Conservation (phyloP, 2,888 invertebrate genomes). For the Cyrtodaria siliqua region DNA sequence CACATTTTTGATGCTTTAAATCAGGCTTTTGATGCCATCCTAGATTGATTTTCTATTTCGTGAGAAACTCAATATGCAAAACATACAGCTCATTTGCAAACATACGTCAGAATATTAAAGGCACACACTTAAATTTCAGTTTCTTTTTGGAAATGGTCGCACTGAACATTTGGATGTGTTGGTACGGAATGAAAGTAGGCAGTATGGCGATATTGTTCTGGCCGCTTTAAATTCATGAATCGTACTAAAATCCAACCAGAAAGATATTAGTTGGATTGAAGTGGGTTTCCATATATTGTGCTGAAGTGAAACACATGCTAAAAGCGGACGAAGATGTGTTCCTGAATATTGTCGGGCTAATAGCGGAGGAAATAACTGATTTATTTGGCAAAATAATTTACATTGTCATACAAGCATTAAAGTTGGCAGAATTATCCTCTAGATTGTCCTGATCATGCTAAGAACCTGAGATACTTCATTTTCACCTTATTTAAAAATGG, state of each 20-base stretch:
- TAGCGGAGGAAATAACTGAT: too few relatives aligned
- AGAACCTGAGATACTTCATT: too few relatives aligned
- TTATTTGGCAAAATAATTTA: too few relatives aligned
- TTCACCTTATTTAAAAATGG: too few relatives aligned
- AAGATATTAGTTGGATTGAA: conserved; percentile 65
- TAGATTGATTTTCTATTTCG: too few relatives aligned
- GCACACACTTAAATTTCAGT: conserved; percentile 50
- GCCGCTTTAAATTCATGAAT: conserved; percentile 63
- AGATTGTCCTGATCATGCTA: too few relatives aligned
- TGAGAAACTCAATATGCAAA: conserved; percentile 65
- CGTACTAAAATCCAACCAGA: conserved; percentile 62
- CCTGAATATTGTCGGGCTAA: conserved; percentile 60
- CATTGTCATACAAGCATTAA: too few relatives aligned
- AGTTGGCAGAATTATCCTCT: too few relatives aligned
- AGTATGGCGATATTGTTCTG: conserved; percentile 61
- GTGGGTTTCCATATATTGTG: conserved; percentile 63
- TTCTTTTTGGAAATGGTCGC: conserved; percentile 60
- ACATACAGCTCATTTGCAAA: conserved; percentile 67
- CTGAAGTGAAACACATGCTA: conserved; percentile 56
- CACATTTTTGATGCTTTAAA: too few relatives aligned
- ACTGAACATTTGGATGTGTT: conserved; percentile 10
- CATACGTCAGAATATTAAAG: conserved; percentile 4
- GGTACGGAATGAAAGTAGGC: conserved; percentile 46
- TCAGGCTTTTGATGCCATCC: too few relatives aligned
- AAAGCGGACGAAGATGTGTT: conserved; percentile 70